Percentiles rank a stretch among this genome's conserved stretches.
Conservation (phyloP, 2,797 vertebrate genomes). For the Harpagifer antarcticus region DNA sequence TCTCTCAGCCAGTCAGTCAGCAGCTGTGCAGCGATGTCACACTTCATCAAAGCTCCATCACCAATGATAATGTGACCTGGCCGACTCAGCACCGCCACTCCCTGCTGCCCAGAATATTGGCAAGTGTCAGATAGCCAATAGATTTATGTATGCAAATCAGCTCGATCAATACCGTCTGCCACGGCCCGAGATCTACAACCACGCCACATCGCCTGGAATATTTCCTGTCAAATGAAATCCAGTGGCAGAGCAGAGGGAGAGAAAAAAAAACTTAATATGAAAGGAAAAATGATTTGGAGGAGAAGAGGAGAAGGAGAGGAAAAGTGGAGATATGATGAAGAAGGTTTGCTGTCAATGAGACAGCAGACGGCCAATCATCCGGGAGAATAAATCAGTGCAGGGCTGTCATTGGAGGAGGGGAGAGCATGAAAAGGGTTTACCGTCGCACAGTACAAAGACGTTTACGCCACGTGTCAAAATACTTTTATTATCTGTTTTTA, state of each 20-base stretch:
- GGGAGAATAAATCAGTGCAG: constrained; percentile 59
- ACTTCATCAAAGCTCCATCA: constrained; percentile 85
- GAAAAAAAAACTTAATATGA: constrained; percentile 73
- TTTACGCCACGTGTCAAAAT: neutral
- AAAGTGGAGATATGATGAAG: constrained; percentile 74
- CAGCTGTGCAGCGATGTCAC: constrained; percentile 68
- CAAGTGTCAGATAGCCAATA: constrained; percentile 86
- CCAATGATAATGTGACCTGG: constrained; percentile 81
- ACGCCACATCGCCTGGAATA: constrained; percentile 65
- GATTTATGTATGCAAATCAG: constrained; percentile 87
- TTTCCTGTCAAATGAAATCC: constrained; percentile 79
- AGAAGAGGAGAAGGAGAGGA: constrained; percentile 56
- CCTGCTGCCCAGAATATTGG: constrained; percentile 80
- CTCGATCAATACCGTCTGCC: constrained; percentile 75
- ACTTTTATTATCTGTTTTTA: neutral
- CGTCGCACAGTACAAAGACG: neutral
- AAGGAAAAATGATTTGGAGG: constrained; percentile 73
- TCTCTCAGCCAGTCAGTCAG: constrained; percentile 33
- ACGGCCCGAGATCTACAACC: constrained; percentile 74
- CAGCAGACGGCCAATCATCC: constrained; percentile 66
- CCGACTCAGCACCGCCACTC: constrained; percentile 81
- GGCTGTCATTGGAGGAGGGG: constrained; percentile 59
- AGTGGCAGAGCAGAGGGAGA: constrained; percentile 37
- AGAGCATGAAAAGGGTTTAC: constrained; percentile 14
- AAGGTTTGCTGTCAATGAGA: constrained; percentile 63